Conservation (phyloP, 2,888 invertebrate species). For the Nymphalis urticae region DNA sequence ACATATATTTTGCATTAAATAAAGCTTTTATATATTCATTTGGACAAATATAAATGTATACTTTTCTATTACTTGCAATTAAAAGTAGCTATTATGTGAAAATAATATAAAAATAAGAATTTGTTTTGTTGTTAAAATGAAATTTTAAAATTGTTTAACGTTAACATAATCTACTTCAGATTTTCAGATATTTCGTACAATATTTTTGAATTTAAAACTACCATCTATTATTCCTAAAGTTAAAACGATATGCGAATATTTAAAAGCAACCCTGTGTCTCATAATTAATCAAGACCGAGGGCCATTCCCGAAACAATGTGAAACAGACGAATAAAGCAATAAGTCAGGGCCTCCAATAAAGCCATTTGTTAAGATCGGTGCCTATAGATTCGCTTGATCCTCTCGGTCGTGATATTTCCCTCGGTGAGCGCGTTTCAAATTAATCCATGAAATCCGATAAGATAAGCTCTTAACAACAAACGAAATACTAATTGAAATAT, state of each 20-base stretch:
- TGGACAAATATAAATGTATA: too few species aligned
- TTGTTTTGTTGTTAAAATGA: too few species aligned
- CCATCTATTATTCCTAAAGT: not conserved
- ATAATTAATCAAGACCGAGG: conserved; percentile 26
- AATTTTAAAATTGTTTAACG: too few species aligned
- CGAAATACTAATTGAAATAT: conserved; percentile 28
- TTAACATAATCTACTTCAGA: not conserved
- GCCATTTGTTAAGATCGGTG: conserved; percentile 66
- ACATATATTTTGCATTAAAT: too few species aligned
- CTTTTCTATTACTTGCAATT: too few species aligned
- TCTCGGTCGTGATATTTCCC: conserved; percentile 51
- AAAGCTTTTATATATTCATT: too few species aligned
- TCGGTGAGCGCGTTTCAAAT: conserved; percentile 55
- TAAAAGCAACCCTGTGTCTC: conserved; percentile 12
- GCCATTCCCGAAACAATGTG: conserved; percentile 44
- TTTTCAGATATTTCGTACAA: not conserved
- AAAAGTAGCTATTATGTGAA: too few species aligned
- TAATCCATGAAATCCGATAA: conserved; percentile 48
- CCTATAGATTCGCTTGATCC: conserved; percentile 45
- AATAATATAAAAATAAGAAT: too few species aligned
- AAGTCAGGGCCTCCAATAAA: conserved; percentile 61
- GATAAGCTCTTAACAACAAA: conserved; percentile 33
- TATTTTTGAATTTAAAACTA: not conserved
- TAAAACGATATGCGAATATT: not conserved
- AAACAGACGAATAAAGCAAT: conserved; percentile 54